phyloP scores from a whole-genome alignment of 2,888 invertebrate species.

The Euproctis similis region DNA sequence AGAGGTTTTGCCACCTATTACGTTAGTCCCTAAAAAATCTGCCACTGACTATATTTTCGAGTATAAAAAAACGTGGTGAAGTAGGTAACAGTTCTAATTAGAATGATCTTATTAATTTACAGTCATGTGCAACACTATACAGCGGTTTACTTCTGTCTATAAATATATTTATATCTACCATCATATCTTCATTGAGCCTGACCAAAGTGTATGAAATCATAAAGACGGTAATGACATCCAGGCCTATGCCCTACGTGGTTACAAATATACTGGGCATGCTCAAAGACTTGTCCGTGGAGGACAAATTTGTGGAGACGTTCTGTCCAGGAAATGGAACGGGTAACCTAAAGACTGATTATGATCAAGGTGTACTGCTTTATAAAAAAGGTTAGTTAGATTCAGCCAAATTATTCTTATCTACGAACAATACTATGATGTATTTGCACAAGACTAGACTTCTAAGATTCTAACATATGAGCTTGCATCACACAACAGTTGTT shows the following conservation, averaged over 20 bases:
- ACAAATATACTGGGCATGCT: constrained; percentile 30
- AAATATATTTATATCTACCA: constrained; percentile 11
- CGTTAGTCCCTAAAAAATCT: no score
- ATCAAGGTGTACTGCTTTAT: constrained; percentile 59
- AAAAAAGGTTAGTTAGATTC: constrained; percentile 50
- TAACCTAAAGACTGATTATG: constrained; percentile 53
- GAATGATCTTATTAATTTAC: no score
- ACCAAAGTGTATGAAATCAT: constrained; percentile 25
- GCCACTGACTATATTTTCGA: no score
- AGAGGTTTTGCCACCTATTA: no score
- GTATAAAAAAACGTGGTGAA: no score
- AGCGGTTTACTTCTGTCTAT: constrained; percentile 45
- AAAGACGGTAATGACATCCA: constrained; percentile 34
- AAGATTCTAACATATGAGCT: no score
- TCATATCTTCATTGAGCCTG: constrained; percentile 5
- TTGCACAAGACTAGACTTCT: no score
- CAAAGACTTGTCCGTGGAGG: constrained; percentile 18
- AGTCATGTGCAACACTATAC: constrained; percentile 52
- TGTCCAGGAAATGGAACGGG: constrained; percentile 36
- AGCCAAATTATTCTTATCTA: no score
- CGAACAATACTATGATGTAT: no score
- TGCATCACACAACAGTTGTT: no score
- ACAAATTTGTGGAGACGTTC: constrained; percentile 22
- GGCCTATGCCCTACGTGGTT: constrained; percentile 42
- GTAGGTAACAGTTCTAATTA: no score